These are phyloP conservation scores for Cairina moschata DNA, from an alignment of 2,113 vertebrate genomes.

Conservation along the genomic window DNA sequence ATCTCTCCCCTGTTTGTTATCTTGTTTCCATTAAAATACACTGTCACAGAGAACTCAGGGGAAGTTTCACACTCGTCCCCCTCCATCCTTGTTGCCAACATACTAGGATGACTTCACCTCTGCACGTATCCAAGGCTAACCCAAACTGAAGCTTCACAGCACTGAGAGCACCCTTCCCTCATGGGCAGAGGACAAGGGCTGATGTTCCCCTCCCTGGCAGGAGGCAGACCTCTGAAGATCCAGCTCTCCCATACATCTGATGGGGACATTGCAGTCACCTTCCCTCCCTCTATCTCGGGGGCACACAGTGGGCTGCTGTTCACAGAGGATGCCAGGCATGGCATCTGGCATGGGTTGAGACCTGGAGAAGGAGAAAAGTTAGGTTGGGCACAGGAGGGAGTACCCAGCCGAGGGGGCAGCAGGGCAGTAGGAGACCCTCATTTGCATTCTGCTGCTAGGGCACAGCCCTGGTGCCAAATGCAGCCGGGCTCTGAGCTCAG, in stretches of 20 bases:
- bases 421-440: neutral
- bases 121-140: neutral
- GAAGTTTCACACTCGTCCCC: neutral
- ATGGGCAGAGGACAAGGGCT: neutral
- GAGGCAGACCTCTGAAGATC: neutral
- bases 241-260: neutral
- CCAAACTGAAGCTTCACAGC: neutral
- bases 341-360: neutral
- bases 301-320: neutral
- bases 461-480: neutral
- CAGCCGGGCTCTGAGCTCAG: neutral
- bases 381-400: neutral
- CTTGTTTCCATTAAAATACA: neutral
- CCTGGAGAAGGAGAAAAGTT: neutral
- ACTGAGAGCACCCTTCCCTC: neutral
- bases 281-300: neutral
- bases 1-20: neutral
- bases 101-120: neutral
- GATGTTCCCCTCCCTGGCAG: neutral
- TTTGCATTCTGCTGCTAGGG: neutral
- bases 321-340: neutral
- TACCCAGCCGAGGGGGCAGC: accelerated
- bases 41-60: neutral
- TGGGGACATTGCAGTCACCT: neutral
- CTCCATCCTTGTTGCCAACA: neutral